Evolutionary conservation across 2,888 invertebrate genomes (phyloP).

Genomic region (Platycnemis pennipes): DNA sequence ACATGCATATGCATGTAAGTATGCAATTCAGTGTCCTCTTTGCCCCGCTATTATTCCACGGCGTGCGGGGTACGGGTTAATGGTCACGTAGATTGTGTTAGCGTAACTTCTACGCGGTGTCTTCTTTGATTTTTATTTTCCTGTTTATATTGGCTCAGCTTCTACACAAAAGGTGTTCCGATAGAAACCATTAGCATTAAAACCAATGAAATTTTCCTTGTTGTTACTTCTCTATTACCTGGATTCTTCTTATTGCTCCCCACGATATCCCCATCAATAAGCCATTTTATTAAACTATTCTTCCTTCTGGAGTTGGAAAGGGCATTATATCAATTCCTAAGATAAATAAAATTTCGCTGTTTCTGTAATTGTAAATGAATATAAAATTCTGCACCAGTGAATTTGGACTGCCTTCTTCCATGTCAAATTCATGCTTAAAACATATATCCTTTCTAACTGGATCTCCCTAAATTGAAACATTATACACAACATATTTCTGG

Average conservation of each 20-base stretch:
- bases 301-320: neutral
- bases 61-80: neutral
- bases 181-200: too few species aligned
- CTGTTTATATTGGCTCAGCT: neutral
- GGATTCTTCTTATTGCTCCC: neutral
- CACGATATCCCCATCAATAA: too few species aligned
- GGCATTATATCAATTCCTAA: neutral
- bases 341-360: neutral
- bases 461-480: conserved; percentile 16
- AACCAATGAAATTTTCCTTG: neutral
- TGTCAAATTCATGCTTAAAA: neutral
- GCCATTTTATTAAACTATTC: neutral
- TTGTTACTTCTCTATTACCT: neutral
- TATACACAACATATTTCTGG: neutral
- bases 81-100: neutral
- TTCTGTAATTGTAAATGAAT: neutral
- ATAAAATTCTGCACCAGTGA: neutral
- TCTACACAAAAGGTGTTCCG: too few species aligned
- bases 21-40: neutral
- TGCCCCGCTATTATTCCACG: neutral
- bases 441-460: neutral
- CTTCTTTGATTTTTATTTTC: neutral
- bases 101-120: neutral
- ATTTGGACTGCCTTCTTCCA: neutral
- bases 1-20: conserved; percentile 22